Evolutionary conservation across 2,888 invertebrate species (phyloP), one percentile per base, ranked within the genome.

Genomic region (Tiliacea aurago): DNA sequence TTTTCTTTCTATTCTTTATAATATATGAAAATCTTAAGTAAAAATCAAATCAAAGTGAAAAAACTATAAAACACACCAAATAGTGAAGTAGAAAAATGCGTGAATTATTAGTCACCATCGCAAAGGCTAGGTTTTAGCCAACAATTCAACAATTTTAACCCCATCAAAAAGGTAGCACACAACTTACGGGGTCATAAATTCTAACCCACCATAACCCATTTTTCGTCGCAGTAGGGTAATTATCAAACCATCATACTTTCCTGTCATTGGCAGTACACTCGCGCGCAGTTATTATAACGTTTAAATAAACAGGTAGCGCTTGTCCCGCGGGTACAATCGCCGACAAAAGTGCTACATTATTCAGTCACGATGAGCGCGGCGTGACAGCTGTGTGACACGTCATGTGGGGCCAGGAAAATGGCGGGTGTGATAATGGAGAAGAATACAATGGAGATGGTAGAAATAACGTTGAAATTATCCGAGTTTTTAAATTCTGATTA

Each of bases 291-390:
- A 80, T 78, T 81, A 73, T 73, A 81, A 49, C 84, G 73, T 80
- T 78, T 78, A 76, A 80, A 76, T 80, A 83, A 84, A 80, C 78
- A 85, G 77, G 77, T 69, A 80, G 61, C 64, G 76, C 55, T 28
- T 41, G 76, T 78, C 85, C 75, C 80, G 58, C 20, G 72, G 70
- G 85, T 81, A 84, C 81, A 67, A 76, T 81, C 80, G 76, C 67
- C 49, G 53, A 83, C 86, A 85, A 80, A 86, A 87, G 77, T 81
- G 71, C 59, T 88, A 81, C 80, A 87, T 88, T 85, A 88, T 86
- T 87, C 86, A 87, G 70, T 62, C 73, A 74, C 73, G 62, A 67
- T 76, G 75, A 76, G 73, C 81, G 72, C 63, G 72, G 59, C 53
- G 51, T 85, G 85, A 85, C 85, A 77, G 81, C 72, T 70, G 84